Base-by-base conservation (phyloP, 2,113 vertebrate species). In the Acrocephalus arundinaceus region DNA sequence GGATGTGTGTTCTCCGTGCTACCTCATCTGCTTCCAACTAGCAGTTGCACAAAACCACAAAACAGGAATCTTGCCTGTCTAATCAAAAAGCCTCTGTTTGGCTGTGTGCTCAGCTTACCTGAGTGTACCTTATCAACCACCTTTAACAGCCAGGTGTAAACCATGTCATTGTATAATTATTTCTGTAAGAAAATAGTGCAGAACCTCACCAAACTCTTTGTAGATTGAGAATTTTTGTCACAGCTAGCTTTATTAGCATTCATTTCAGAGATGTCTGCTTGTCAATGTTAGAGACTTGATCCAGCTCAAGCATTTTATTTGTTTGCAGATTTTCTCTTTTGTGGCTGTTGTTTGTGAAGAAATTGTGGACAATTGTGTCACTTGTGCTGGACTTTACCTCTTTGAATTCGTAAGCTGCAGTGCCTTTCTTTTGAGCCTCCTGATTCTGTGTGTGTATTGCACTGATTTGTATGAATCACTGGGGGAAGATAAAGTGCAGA, bases 351-450 rank as follows among this genome's bases (percentile, higher is more conserved):
- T 99, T 96, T 97, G 98, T 97, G 99, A 99, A 97, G 99, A 99
- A 94, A 39, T 98, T 4, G 98, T 99, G 27, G 67, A 46, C 2
- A 93, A 89, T 19, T 99, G 99, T 35, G 39, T 27, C 2, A 21
- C 5, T 25, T 99, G 99, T 65, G 9, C 35, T 0, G 96, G 98
- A 2, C 98, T 99, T 75, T 99, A 99, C 97, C 98, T 99, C 85
- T 99, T 99, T 41, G 99, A 99, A 91, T 99, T 99, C 43, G 87
- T 97, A 57, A 99, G 99, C 97, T 99, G 98, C 97, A 98, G 97
- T 6, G 98, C 99, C 84, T 98, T 98, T 87, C 98, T 99, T 78
- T 97, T 99, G 96, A 98, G 98, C 24, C 71, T 98, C 19, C 96
- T 99, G 15, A 97, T 99, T 23, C 89, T 99, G 67, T 33, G 97